A percentile compares a stretch with the other conserved stretches of the same genome.
phyloP scores from a whole-genome alignment of 2,888 invertebrate species.

The Dynastes maya region DNA sequence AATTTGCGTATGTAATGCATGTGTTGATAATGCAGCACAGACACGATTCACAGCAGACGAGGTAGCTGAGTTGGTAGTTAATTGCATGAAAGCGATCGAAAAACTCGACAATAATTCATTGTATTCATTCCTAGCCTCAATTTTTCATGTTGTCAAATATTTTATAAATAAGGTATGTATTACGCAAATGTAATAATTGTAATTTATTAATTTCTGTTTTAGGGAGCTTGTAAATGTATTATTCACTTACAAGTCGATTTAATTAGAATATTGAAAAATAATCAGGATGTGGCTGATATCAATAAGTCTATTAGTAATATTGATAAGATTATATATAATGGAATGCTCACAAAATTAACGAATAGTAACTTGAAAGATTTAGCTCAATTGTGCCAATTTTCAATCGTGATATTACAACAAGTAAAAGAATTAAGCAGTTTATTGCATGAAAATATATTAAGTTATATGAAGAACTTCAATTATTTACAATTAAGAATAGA shows the following conservation, averaged over 20 bases:
- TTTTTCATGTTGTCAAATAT: conserved; percentile 42
- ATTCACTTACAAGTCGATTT: conserved; percentile 3
- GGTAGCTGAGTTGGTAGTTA: conserved; percentile 4
- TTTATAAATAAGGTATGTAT: conserved; percentile 23
- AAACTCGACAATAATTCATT: conserved; percentile 10
- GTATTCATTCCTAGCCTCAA: conserved; percentile 31
- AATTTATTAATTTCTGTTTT: conserved; percentile 13
- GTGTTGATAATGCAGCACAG: conserved; percentile 2
- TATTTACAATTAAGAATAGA: conserved; percentile 6
- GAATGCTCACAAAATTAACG: background rate
- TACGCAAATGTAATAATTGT: background rate
- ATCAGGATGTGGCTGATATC: background rate
- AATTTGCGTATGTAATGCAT: conserved; percentile 29
- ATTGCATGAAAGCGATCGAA: conserved; percentile 17
- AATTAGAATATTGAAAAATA: conserved; percentile 12
- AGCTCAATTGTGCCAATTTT: conserved; percentile 30
- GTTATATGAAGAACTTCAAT: conserved; percentile 15
- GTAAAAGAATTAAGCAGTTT: conserved; percentile 17
- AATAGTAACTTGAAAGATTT: background rate
- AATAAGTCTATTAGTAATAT: conserved; percentile 10
- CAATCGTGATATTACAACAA: conserved; percentile 22
- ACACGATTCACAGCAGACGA: conserved; percentile 19
- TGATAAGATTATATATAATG: conserved; percentile 27
- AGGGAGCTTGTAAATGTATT: conserved; percentile 20
- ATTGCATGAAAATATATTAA: conserved; percentile 5